A percentile compares a stretch with the other conserved stretches of the same genome.
These are phyloP conservation scores for Tetraneura akinire DNA, from an alignment of 1,140 invertebrate genomes.

Conservation along the genomic window DNA sequence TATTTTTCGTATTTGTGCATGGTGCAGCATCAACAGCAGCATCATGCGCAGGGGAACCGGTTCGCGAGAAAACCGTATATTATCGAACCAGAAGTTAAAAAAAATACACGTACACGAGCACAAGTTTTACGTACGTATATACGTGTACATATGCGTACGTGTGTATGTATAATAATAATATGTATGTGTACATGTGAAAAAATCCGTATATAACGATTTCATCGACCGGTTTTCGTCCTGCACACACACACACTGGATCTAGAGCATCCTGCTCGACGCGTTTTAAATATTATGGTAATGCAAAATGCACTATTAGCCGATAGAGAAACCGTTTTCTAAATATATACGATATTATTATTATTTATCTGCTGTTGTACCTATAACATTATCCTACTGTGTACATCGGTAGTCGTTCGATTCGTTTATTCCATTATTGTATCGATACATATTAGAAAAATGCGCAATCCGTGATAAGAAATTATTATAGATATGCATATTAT, in stretches of 20 bases:
- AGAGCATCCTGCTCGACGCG: slow-evolving; percentile 50
- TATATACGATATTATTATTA: no score
- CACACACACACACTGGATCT: slow-evolving; percentile 31
- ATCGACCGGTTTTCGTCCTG: slow-evolving; percentile 49
- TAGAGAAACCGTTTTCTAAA: slow-evolving; percentile 50
- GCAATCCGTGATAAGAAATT: no score
- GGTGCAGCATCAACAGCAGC: neutral
- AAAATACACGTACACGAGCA: neutral
- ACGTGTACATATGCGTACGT: neutral
- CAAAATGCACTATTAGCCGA: slow-evolving; percentile 36
- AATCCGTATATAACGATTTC: slow-evolving; percentile 46
- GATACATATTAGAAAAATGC: no score
- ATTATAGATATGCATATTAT: no score
- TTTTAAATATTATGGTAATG: slow-evolving; percentile 51
- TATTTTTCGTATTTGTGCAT: neutral
- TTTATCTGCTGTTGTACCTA: neutral
- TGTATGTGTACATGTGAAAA: slow-evolving; percentile 7
- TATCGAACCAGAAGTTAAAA: slow-evolving; percentile 44
- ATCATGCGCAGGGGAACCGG: slow-evolving; percentile 14
- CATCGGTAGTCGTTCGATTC: slow-evolving; percentile 9
- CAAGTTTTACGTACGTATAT: neutral
- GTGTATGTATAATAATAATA: neutral
- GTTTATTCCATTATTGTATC: neutral
- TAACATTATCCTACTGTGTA: neutral
- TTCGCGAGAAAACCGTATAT: slow-evolving; percentile 45